phyloP scores from a whole-genome alignment of 2,113 vertebrate species.

The Cavia porcellus region DNA sequence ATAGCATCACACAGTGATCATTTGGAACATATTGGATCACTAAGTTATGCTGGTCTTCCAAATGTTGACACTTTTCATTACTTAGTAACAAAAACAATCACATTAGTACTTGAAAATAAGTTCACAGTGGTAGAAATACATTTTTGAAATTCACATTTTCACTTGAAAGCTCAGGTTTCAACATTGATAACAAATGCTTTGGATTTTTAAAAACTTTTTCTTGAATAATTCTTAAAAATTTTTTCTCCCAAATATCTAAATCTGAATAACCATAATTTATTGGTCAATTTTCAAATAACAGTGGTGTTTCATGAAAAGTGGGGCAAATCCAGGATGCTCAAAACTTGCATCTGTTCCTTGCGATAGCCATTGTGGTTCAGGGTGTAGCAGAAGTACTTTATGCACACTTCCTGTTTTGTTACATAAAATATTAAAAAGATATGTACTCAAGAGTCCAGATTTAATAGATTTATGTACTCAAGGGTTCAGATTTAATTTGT shows the following conservation, averaged over 20 bases:
- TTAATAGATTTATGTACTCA: background rate
- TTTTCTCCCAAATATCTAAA: background rate
- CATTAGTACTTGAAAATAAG: background rate
- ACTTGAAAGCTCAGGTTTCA: background rate
- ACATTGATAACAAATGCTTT: background rate
- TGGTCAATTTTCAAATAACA: background rate
- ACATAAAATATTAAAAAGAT: conserved; percentile 38
- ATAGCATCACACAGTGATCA: background rate
- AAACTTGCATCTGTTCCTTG: background rate
- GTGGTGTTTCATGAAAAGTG: background rate
- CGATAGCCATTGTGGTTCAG: background rate
- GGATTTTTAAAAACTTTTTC: background rate
- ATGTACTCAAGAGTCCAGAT: background rate
- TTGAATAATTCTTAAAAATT: background rate
- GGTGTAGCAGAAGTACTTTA: background rate
- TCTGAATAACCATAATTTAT: background rate
- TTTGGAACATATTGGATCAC: conserved; percentile 47
- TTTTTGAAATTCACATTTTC: conserved; percentile 42
- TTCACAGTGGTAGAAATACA: background rate
- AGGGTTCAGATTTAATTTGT: background rate
- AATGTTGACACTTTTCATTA: conserved; percentile 24
- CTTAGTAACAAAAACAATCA: background rate
- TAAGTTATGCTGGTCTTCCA: background rate
- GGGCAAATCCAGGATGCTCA: background rate
- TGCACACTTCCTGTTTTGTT: background rate